Evolutionary conservation across 2,888 invertebrate genomes (phyloP), one percentile per base, ranked within the genome.

Genomic region (Eurytoma californica): DNA sequence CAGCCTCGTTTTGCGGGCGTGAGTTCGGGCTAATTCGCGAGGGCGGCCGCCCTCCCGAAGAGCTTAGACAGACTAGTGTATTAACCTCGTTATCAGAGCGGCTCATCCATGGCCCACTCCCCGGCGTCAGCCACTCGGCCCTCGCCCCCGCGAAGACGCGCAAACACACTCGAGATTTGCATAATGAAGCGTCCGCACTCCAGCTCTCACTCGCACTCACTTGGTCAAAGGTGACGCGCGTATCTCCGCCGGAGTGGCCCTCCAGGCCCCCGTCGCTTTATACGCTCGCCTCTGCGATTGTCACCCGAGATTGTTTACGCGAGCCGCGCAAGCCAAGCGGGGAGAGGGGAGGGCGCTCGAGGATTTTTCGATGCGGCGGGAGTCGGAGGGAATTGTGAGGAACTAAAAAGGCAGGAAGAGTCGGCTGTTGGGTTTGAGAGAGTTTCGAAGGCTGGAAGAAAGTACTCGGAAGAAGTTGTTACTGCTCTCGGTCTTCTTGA

Each of bases 121-220:
- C 5, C 61, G 2, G 30, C 14, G 16, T 49, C 20, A 7, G 18
- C 7, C 30, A 18, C 57, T 24, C 57, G 28, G 39, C 58, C 57
- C 18, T 16, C 60, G 28, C 51, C 14, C 28, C 69, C 57, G 66
- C 66, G 68, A 70, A 68, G 72, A 75, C 61, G 65, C 28, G 73
- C 73, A 74, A 77, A 79, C 75, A 79, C 73, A 77, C 75, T 78
- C 58, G 60, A 77, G 77, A 82, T 80, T 80, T 72, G 72, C 77
- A 82, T 82, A 82, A 82, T 80, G 63, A 82, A 82, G 75, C 53
- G 39, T 3, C 20, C 9, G 57, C 65, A 24, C 39, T 47, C 53
- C 60, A 24, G 18, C n/a, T 7, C 61, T 51, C 20, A 24, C 47
- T 30, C 30, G 47, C 24, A 20, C 55, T 55, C 18, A 39, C 39